A percentile compares a stretch with the other conserved stretches of the same genome.
Conservation (phyloP, 1,140 invertebrate genomes). For the Psilanteris sp. region DNA sequence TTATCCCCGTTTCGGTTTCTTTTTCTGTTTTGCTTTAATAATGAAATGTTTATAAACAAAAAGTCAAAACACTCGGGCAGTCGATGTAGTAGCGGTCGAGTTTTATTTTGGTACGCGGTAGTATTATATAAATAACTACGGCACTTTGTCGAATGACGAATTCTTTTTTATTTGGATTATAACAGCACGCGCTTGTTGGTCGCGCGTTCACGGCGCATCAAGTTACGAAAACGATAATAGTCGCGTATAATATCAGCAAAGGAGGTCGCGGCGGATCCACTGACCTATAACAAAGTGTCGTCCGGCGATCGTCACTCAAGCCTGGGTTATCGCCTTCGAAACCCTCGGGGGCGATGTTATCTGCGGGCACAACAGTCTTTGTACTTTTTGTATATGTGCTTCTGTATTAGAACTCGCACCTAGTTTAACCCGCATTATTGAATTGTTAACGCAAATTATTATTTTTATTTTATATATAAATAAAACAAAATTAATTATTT, state of each 20-base stretch:
- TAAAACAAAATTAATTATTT: too few species aligned
- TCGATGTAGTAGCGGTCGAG: too few species aligned
- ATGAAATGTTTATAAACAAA: too few species aligned
- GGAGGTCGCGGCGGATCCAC: slow-evolving; percentile 56
- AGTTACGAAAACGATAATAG: slow-evolving; percentile 43
- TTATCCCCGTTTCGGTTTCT: too few species aligned
- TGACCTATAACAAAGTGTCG: slow-evolving; percentile 63
- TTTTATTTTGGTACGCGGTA: slow-evolving; percentile 2
- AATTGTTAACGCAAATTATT: too few species aligned
- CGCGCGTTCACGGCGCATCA: slow-evolving; percentile 11
- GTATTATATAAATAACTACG: slow-evolving; percentile 3
- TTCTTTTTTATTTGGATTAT: slow-evolving; percentile 7
- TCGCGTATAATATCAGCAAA: slow-evolving; percentile 48
- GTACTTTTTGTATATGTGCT: slow-evolving; percentile 17
- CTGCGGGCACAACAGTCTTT: slow-evolving; percentile 35
- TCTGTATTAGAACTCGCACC: slow-evolving; percentile 2
- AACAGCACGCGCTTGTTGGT: slow-evolving; percentile 8
- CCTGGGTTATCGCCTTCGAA: slow-evolving; percentile 45
- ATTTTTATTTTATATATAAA: too few species aligned
- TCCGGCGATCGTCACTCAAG: slow-evolving; percentile 47
- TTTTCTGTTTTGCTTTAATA: too few species aligned
- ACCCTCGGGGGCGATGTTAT: slow-evolving; percentile 43
- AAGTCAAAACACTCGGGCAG: too few species aligned
- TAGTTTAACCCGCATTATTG: too few species aligned
- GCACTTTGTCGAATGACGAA: slow-evolving; percentile 13